Evolutionary conservation across 2,888 invertebrate genomes (phyloP).

Genomic region (Mesorhabditis belari): DNA sequence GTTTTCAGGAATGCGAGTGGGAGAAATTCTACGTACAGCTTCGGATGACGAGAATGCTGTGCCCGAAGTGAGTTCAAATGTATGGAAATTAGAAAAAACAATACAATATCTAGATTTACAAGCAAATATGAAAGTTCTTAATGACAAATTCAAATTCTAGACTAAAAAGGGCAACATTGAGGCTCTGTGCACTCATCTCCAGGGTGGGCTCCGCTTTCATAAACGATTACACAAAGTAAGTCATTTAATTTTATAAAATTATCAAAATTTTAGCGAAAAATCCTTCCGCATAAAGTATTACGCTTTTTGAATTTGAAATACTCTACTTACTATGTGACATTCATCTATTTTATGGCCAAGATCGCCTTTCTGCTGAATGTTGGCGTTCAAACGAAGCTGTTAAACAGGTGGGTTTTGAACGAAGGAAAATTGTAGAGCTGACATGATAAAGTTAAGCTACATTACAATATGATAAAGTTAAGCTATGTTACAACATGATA

Average conservation of each 20-base stretch:
- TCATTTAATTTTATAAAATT: background rate
- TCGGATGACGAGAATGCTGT: conserved; percentile 47
- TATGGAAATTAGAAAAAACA: background rate
- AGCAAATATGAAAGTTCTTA: no score
- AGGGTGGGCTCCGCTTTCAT: conserved; percentile 48
- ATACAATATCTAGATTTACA: background rate
- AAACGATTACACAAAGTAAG: conserved; percentile 40
- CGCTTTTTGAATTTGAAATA: conserved; percentile 43
- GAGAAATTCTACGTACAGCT: conserved; percentile 46
- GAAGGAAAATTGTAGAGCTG: no score
- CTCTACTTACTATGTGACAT: conserved; percentile 38
- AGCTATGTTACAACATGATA: background rate
- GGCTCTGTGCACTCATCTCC: conserved; percentile 41
- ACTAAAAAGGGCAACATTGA: conserved; percentile 41
- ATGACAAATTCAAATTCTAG: no score
- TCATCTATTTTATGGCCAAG: conserved; percentile 45
- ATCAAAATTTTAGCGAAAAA: conserved; percentile 1
- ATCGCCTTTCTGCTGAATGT: conserved; percentile 36
- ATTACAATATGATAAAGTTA: background rate
- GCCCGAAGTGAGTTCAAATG: conserved; percentile 29
- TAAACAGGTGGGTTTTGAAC: conserved; percentile 19
- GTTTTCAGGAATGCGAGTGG: conserved; percentile 45
- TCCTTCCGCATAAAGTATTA: conserved; percentile 38
- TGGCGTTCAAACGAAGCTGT: conserved; percentile 27
- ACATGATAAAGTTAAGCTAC: background rate